phyloP scores from a whole-genome alignment of 2,797 vertebrate genomes.

The Gila robusta region DNA sequence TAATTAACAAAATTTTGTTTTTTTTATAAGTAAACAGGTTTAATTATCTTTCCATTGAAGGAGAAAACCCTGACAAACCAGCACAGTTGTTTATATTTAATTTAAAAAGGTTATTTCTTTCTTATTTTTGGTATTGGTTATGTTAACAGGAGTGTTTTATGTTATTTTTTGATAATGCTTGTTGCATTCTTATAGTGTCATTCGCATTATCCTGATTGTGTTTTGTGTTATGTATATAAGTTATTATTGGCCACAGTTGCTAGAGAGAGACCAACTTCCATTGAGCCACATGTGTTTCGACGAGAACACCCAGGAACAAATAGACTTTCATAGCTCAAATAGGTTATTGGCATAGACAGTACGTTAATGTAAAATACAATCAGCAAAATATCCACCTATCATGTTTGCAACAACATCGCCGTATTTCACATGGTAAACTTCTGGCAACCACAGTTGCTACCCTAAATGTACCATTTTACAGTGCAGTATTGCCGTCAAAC shows the following conservation, averaged over 20 bases:
- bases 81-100: neutral
- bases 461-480: slow-evolving; percentile 14
- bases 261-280: slow-evolving; percentile 6
- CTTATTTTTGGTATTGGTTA: neutral
- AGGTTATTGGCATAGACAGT: neutral
- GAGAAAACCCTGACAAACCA: neutral
- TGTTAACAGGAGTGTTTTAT: neutral
- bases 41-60: neutral
- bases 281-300: neutral
- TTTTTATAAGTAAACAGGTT: neutral
- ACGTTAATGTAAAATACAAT: neutral
- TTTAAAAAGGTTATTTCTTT: neutral
- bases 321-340: neutral
- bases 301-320: neutral
- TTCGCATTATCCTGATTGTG: neutral
- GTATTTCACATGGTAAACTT: neutral
- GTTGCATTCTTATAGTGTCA: neutral
- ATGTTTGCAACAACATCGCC: neutral
- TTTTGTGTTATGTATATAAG: neutral
- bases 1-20: too few relatives aligned
- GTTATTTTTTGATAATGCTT: neutral
- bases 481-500: neutral
- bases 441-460: neutral
- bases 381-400: neutral
- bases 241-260: neutral